These are phyloP conservation scores for Hydropsyche betteni DNA, from an alignment of 2,888 invertebrate species.

Conservation along the genomic window DNA sequence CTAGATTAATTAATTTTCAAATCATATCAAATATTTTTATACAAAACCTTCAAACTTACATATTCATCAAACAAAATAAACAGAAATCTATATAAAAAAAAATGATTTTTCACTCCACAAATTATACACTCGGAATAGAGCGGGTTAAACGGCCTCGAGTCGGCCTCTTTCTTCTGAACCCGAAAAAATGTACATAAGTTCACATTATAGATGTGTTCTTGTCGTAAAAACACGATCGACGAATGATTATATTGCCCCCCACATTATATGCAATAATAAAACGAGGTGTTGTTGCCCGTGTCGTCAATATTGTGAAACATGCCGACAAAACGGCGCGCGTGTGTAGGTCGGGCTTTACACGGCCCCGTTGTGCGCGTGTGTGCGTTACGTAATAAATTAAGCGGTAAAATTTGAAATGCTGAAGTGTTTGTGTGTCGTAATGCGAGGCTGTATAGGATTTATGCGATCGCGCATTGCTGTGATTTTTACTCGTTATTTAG, in stretches of 20 bases:
- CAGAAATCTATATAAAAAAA: not conserved
- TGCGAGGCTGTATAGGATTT: not conserved
- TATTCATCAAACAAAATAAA: not conserved
- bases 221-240: constrained; percentile 34
- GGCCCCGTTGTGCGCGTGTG: not conserved
- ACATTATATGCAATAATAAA: constrained; percentile 32
- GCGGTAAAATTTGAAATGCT: not conserved
- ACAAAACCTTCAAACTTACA: too few species aligned
- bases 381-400: constrained; percentile 14
- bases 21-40: too few species aligned
- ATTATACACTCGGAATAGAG: not conserved
- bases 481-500: constrained; percentile 4
- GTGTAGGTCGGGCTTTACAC: not conserved
- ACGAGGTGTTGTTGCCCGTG: constrained; percentile 36
- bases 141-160: not conserved
- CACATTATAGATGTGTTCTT: constrained; percentile 18
- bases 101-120: not conserved
- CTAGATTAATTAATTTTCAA: too few species aligned
- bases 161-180: constrained; percentile 14
- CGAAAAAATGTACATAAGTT: too few species aligned
- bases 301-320: constrained; percentile 37
- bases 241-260: constrained; percentile 35
- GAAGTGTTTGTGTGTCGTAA: not conserved
- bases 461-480: not conserved
- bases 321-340: not conserved